These are phyloP conservation scores for Conchocele bisecta DNA, from an alignment of 2,888 invertebrate species.

Conservation along the genomic window DNA sequence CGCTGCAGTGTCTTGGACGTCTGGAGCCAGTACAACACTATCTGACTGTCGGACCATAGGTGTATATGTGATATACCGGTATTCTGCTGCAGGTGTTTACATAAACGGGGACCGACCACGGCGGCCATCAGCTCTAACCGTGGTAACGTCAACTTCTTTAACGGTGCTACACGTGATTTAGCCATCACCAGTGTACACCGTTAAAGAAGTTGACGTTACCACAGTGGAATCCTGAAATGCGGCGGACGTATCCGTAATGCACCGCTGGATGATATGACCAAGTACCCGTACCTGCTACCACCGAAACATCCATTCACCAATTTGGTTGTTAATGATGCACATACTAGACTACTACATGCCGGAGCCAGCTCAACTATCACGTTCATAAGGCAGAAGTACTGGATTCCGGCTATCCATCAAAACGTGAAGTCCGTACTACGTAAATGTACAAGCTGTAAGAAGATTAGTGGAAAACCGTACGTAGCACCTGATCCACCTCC, in stretches of 20 bases:
- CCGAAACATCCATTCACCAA: slow-evolving; percentile 24
- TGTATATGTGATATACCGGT: no score
- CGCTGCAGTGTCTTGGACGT: slow-evolving; percentile 14
- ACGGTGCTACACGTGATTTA: slow-evolving; percentile 31
- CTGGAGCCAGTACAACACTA: slow-evolving; percentile 27
- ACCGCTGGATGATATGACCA: slow-evolving; percentile 8
- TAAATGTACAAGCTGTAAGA: slow-evolving; percentile 38
- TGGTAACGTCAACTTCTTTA: slow-evolving; percentile 35
- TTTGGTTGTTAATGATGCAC: slow-evolving; percentile 23
- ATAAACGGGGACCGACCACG: slow-evolving; percentile 32
- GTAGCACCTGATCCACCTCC: slow-evolving; percentile 26
- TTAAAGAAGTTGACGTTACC: no score
- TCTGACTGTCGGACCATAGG: slow-evolving; percentile 40
- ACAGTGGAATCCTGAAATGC: no score
- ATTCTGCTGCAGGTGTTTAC: slow-evolving; percentile 21
- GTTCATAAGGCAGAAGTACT: slow-evolving; percentile 20
- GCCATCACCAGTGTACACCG: slow-evolving; percentile 42
- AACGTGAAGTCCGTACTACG: slow-evolving; percentile 15
- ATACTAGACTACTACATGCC: neutral
- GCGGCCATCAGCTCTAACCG: slow-evolving; percentile 46
- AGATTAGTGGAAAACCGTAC: slow-evolving; percentile 31
- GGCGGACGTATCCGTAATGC: slow-evolving; percentile 36
- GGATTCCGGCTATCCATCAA: slow-evolving; percentile 21
- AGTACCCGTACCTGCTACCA: slow-evolving; percentile 28
- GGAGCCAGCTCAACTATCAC: neutral